Evolutionary conservation across 2,113 vertebrate species (phyloP).

Genomic region (Bujurquina vittata): DNA sequence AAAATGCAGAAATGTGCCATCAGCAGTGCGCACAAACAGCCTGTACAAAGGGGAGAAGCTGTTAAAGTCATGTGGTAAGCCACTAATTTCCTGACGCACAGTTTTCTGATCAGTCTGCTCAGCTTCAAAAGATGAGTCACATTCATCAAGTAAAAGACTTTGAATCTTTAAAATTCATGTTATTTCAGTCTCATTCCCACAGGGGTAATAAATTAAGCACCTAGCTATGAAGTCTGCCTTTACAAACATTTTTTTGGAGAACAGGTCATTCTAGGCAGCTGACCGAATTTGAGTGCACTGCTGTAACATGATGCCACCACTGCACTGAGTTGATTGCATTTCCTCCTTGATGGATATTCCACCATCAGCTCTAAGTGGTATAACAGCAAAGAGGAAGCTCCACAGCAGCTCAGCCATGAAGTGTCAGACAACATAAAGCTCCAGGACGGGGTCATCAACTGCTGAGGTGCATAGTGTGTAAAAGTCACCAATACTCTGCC

Average conservation of each 20-base stretch:
- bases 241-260: neutral
- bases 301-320: neutral
- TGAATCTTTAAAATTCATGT: neutral
- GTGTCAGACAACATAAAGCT: neutral
- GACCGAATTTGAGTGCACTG: neutral
- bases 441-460: neutral
- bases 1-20: neutral
- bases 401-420: neutral
- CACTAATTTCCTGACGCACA: neutral
- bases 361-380: neutral
- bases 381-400: neutral
- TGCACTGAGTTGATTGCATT: neutral
- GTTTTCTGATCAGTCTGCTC: too few species aligned
- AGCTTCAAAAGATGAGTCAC: neutral
- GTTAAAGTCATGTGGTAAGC: neutral
- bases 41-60: neutral
- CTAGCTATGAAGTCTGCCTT: neutral
- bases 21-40: neutral
- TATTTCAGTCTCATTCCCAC: neutral
- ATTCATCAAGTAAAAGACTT: neutral
- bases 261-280: neutral
- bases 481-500: neutral
- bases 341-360: neutral
- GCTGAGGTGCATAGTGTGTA: neutral
- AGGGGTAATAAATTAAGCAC: neutral